phyloP scores from a whole-genome alignment of 2,797 vertebrate species.

The Odontamblyopus lacepedii region DNA sequence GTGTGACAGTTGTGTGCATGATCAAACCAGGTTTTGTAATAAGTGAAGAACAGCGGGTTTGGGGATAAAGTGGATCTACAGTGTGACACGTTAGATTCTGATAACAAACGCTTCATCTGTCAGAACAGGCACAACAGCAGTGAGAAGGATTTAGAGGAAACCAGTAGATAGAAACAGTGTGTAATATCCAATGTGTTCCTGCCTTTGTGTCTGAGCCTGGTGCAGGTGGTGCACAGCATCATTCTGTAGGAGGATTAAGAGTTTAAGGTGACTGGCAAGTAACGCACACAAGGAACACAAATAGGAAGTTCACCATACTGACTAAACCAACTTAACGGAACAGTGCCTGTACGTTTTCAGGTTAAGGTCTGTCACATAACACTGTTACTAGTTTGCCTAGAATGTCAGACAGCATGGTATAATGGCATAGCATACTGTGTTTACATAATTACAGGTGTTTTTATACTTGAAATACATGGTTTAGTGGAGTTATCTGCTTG shows the following conservation, averaged over 20 bases:
- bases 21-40: conserved; percentile 1
- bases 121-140: conserved; percentile 7
- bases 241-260: background rate
- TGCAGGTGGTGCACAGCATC: conserved; percentile 1
- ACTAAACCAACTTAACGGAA: too few relatives aligned
- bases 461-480: too few relatives aligned
- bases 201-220: background rate
- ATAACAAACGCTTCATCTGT: conserved; percentile 12
- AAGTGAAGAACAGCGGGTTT: conserved; percentile 16
- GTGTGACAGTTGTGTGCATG: conserved; percentile 2
- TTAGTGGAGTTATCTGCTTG: too few relatives aligned
- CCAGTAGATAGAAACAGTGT: background rate
- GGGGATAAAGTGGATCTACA: conserved; percentile 7
- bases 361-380: too few relatives aligned
- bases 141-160: conserved; percentile 2
- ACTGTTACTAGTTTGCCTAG: too few relatives aligned
- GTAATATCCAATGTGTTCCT: background rate
- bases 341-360: too few relatives aligned
- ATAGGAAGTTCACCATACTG: background rate
- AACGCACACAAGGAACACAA: background rate
- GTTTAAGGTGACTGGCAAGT: background rate
- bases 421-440: too few relatives aligned
- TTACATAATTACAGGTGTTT: too few relatives aligned
- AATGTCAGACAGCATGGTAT: too few relatives aligned
- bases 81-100: background rate